Evolutionary conservation across 1,140 invertebrate genomes (phyloP).

Genomic region (Heliconius hermathena): DNA sequence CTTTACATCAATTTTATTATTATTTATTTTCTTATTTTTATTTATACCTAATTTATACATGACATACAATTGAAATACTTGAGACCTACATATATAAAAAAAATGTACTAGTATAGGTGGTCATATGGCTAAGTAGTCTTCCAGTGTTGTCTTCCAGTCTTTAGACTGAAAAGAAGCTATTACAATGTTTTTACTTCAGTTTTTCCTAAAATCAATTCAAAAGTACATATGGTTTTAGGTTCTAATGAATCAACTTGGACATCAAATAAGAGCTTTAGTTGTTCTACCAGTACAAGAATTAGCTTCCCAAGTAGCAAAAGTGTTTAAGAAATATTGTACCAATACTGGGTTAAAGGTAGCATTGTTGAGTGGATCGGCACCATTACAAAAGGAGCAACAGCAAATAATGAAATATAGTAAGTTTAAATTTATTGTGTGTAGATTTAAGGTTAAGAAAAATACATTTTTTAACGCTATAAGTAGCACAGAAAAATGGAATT

Average conservation of each 20-base stretch:
- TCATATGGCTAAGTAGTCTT: too few species aligned
- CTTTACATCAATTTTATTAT: not conserved
- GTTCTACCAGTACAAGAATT: slow-evolving; percentile 96
- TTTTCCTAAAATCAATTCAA: not conserved
- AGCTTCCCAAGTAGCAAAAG: slow-evolving; percentile 93
- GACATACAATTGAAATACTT: too few species aligned
- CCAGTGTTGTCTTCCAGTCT: too few species aligned
- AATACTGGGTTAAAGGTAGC: slow-evolving; percentile 88
- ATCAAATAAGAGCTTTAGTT: slow-evolving; percentile 90
- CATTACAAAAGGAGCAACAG: slow-evolving; percentile 89
- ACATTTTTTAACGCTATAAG: too few species aligned
- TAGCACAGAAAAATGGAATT: too few species aligned
- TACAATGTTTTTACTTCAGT: not conserved
- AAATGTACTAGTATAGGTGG: too few species aligned
- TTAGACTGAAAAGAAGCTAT: too few species aligned
- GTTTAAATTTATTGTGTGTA: not conserved
- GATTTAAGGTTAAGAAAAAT: too few species aligned
- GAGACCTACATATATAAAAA: too few species aligned
- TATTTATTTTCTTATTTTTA: not conserved
- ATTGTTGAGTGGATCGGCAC: slow-evolving; percentile 87
- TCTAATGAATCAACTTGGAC: slow-evolving; percentile 73
- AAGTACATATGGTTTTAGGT: slow-evolving; percentile 50
- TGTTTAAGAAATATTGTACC: slow-evolving; percentile 89
- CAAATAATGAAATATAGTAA: slow-evolving; percentile 87
- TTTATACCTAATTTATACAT: not conserved